Evolutionary conservation across 1,140 invertebrate genomes (phyloP).

Genomic region (Popillia japonica): DNA sequence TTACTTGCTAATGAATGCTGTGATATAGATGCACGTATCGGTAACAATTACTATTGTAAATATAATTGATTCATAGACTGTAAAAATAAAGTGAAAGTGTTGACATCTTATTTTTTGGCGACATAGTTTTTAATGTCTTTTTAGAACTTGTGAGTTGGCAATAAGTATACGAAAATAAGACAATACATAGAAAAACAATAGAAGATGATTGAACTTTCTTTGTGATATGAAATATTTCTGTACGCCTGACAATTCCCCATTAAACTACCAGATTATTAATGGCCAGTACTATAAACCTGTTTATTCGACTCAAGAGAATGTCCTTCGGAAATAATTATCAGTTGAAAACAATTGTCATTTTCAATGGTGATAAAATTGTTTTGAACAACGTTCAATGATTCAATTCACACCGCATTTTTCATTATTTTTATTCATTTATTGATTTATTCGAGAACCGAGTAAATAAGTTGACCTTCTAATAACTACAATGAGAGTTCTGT

Average conservation of each 20-base stretch:
- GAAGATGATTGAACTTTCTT: not conserved
- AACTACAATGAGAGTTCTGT: not conserved
- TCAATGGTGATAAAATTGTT: slow-evolving; percentile 39
- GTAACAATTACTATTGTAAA: too few species aligned
- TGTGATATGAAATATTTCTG: not conserved
- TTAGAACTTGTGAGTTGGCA: not conserved
- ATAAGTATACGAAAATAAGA: not conserved
- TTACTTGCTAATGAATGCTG: too few species aligned
- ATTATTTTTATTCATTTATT: slow-evolving; percentile 22
- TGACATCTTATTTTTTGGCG: too few species aligned
- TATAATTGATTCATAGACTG: too few species aligned
- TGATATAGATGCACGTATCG: too few species aligned
- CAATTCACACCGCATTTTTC: slow-evolving; percentile 2
- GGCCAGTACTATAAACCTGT: slow-evolving; percentile 20
- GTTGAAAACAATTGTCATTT: slow-evolving; percentile 37
- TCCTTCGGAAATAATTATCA: slow-evolving; percentile 38
- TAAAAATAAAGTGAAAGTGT: too few species aligned
- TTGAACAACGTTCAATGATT: slow-evolving; percentile 32
- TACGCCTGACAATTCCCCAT: slow-evolving; percentile 4
- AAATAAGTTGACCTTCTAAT: not conserved
- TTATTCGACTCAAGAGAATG: slow-evolving; percentile 32
- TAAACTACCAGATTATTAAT: slow-evolving; percentile 24
- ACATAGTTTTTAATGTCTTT: not conserved
- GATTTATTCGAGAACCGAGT: not conserved
- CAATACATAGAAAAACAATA: not conserved